Percentiles rank a stretch among this genome's conserved stretches.
Conservation (phyloP, 92 coral and sea anemone genomes). For the Parazoanthus atlanticus region DNA sequence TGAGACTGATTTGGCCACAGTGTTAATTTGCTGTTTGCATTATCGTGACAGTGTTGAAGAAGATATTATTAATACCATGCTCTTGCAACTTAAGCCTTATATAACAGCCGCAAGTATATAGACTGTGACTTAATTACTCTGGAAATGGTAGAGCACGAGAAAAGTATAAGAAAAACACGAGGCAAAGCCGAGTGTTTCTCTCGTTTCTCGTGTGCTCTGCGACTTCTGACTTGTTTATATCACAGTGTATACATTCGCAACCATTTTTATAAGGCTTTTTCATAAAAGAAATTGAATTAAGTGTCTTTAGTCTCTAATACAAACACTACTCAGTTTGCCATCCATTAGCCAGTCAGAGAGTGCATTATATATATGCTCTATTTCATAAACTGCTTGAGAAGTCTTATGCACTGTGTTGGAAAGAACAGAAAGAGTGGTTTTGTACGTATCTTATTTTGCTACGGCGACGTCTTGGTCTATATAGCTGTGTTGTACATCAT, state of each 20-base stretch:
- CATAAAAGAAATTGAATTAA: no score
- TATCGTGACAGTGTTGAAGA: no score
- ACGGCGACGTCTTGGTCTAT: neutral
- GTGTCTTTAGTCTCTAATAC: neutral
- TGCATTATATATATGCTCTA: neutral
- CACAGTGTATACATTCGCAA: neutral
- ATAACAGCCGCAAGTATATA: no score
- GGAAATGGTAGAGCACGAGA: no score
- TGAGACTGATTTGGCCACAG: slow-evolving; percentile 12
- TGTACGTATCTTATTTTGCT: neutral
- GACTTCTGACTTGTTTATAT: no score
- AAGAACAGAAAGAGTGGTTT: neutral
- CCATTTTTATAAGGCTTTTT: no score
- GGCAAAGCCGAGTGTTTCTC: neutral
- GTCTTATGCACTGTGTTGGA: neutral
- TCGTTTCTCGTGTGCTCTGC: no score
- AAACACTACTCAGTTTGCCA: neutral
- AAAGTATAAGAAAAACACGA: neutral
- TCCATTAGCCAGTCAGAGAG: no score
- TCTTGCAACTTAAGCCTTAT: no score
- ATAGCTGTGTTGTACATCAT: neutral
- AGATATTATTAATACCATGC: no score
- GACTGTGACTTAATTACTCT: no score
- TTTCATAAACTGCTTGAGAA: neutral
- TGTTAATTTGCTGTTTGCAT: neutral